A percentile compares a stretch with the other conserved stretches of the same genome.
These are phyloP conservation scores for Peromyscus nudipes DNA, from an alignment of 2,797 vertebrate species.

Conservation along the genomic window DNA sequence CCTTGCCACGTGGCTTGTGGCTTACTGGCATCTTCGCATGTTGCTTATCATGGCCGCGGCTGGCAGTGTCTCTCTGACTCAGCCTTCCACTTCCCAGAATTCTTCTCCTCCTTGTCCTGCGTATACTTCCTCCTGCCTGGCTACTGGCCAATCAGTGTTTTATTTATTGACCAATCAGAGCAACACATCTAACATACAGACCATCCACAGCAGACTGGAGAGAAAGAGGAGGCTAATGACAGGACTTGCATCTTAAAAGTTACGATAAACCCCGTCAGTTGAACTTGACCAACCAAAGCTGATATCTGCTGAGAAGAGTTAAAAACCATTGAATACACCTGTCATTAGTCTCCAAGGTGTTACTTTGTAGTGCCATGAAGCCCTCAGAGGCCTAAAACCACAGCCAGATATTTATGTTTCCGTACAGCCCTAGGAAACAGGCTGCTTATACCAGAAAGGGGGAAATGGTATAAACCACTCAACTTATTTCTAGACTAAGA, in stretches of 20 bases:
- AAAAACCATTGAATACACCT: not conserved
- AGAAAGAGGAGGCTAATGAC: not conserved
- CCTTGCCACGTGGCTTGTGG: no score
- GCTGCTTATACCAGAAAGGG: slow-evolving; percentile 15
- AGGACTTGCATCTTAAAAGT: slow-evolving; percentile 58
- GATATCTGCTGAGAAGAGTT: slow-evolving; percentile 12
- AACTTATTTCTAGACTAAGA: slow-evolving; percentile 59
- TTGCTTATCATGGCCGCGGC: no score
- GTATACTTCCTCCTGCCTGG: no score
- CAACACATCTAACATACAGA: no score
- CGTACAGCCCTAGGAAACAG: slow-evolving; percentile 31
- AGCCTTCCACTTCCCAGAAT: no score
- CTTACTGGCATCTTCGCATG: no score
- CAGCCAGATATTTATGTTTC: not conserved
- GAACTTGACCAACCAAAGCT: slow-evolving; percentile 44
- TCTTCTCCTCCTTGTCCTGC: no score
- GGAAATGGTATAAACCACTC: slow-evolving; percentile 40
- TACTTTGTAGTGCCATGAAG: not conserved
- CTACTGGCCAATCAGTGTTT: no score
- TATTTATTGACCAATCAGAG: no score
- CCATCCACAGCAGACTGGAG: not conserved
- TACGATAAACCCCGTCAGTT: slow-evolving; percentile 5
- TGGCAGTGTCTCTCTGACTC: no score
- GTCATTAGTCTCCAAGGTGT: not conserved
- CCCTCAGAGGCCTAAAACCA: not conserved